A percentile compares a stretch with the other conserved stretches of the same genome.
phyloP scores from a whole-genome alignment of 2,797 vertebrate genomes.

The Poeciliopsis presidionis region DNA sequence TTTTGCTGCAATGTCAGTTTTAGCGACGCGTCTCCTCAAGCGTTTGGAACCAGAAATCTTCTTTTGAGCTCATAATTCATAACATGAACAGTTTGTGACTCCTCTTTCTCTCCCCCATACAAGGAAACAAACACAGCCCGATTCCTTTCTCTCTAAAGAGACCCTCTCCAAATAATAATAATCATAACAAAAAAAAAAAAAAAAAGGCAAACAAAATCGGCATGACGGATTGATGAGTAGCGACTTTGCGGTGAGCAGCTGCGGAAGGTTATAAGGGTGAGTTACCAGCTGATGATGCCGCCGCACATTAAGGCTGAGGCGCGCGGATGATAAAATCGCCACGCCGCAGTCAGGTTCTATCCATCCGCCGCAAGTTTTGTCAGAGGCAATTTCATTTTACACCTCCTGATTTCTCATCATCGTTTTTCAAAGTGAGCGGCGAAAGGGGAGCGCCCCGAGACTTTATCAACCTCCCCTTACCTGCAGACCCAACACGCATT shows the following conservation, averaged over 20 bases:
- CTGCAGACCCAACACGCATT: conserved; percentile 53
- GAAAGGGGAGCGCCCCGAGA: conserved; percentile 31
- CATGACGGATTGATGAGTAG: conserved; percentile 72
- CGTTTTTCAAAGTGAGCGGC: conserved; percentile 44
- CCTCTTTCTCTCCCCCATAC: not conserved
- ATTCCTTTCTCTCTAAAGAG: conserved; percentile 27
- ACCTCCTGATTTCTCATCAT: conserved; percentile 65
- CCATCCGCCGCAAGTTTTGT: conserved; percentile 62
- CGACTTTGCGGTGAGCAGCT: conserved; percentile 61
- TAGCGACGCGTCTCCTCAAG: not conserved
- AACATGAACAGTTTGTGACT: not conserved
- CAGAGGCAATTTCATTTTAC: conserved; percentile 72
- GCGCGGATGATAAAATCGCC: conserved; percentile 68
- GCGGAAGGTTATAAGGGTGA: conserved; percentile 54
- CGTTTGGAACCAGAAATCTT: not conserved
- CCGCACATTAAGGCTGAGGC: conserved; percentile 57
- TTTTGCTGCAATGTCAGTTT: not conserved
- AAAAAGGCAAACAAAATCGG: conserved; percentile 56
- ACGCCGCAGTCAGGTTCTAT: conserved; percentile 51
- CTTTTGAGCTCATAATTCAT: not conserved
- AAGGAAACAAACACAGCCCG: conserved; percentile 30
- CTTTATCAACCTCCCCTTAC: conserved; percentile 50
- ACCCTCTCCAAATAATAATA: conserved; percentile 51
- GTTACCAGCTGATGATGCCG: conserved; percentile 62
- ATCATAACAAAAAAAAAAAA: no score